Evolutionary conservation across 2,797 vertebrate genomes (phyloP), one percentile per base, ranked within the genome.

Genomic region (Limnodromus scolopaceus): DNA sequence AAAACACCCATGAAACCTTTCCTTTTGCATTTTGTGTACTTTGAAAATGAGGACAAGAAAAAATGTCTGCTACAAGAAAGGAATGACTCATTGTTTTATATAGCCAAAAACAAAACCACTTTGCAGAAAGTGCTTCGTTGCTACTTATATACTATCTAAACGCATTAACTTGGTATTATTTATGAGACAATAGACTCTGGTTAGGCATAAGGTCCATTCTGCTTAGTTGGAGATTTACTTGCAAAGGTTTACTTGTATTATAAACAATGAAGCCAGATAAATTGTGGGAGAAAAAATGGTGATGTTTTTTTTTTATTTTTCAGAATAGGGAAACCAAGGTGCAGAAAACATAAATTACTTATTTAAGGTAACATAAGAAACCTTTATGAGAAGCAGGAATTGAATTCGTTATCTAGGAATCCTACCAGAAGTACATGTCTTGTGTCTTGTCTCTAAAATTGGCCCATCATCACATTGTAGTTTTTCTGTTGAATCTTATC

Each of bases 401-500:
- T 70, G 4, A 36, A 34, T 49, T 75, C 78, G 10, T 84, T 36
- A 36, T 64, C 36, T 46, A 90, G 53, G 60, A 93, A 41, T 32
- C 27, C 66, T 48, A 92, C 23, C n/a, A 95, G 63, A 95, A 89
- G 25, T 88, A 58, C 53, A 43, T 53, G 41, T 72, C 65, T 55
- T 64, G 45, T 87, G 22, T 93, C 72, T 87, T 83, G 60, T 76
- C 36, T 70, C 39, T 84, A 72, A 91, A 94, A 92, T 91, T 10
- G 53, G n/a, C 46, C 51, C 70, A 90, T 97, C 95, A 92, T 90
- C 90, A 93, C 83, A 64, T 34, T 74, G 23, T 24, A 93, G 70
- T 28, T 94, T 88, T 82, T 81, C 87, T 88, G 41, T 48, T 95
- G 70, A 92, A 84, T 78, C 45, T 90, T 93, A 96, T 86, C 65